Evolutionary conservation across 2,888 invertebrate species (phyloP), one percentile per base, ranked within the genome.

Genomic region (Byasa hedistus): DNA sequence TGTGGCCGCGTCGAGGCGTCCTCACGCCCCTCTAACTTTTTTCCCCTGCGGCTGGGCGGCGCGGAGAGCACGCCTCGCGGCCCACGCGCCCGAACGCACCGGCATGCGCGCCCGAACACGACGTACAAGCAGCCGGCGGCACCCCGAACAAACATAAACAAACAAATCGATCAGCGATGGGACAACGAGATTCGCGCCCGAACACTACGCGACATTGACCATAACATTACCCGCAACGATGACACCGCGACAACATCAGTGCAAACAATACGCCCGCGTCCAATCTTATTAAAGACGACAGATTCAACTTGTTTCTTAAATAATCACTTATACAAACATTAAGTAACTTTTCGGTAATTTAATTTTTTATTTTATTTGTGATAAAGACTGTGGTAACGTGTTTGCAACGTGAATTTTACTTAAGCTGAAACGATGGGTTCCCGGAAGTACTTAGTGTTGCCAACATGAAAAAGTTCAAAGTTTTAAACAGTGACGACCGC

Each of bases 11-110:
- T 59, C 64, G 56, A 36, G 73, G 71, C 82, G 84, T 81, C 69
- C 74, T 78, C 82, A 89, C 89, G 89, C 90, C 90, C 90, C 89
- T 83, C 83, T 82, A 83, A 79, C 82, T 87, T 89, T 90, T 86
- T 87, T 87, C 83, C 82, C 81, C 83, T 79, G 75, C 81, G 84
- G 85, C 86, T 89, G 89, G 90, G 90, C 88, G 89, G 88, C 80
- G 85, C 87, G 74, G 80, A 78, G 83, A 81, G 82, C 84, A 86
- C 89, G 89, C 88, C 88, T 89, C 76, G 79, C 85, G 77, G 71
- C 87, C 87, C 85, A 86, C 89, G 88, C 87, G 82, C 78, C 77
- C 81, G 83, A 83, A 85, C 89, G 85, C 85, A 83, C 83, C 79
- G 76, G 55, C 82, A 19, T 52, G 60, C 44, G 81, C 75, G 73